These are phyloP conservation scores for Eupeodes luniger DNA, from an alignment of 2,888 invertebrate species.

Conservation along the genomic window DNA sequence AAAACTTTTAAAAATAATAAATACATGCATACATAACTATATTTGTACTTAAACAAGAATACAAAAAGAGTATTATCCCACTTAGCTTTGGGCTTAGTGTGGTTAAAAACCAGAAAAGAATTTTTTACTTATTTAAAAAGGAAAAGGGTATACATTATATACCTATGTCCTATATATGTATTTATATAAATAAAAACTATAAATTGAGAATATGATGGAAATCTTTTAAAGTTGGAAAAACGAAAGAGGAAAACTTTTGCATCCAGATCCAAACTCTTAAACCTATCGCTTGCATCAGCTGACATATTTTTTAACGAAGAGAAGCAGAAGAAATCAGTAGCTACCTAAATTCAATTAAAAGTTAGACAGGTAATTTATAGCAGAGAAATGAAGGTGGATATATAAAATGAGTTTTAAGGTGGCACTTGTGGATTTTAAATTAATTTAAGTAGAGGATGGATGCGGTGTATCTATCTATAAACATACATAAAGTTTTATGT, in stretches of 20 bases:
- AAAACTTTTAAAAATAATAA: conserved; percentile 34
- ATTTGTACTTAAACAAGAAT: conserved; percentile 3
- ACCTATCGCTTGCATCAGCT: conserved; percentile 53
- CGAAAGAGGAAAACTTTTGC: conserved; percentile 48
- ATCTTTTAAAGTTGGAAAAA: conserved; percentile 61
- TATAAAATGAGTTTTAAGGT: conserved; percentile 22
- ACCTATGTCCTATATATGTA: neutral
- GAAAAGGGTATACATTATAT: neutral
- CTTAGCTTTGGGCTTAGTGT: conserved; percentile 45
- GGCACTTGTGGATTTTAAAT: conserved; percentile 43
- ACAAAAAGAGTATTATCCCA: conserved; percentile 35
- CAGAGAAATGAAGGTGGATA: conserved; percentile 30
- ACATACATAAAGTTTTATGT: neutral
- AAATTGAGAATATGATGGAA: conserved; percentile 63
- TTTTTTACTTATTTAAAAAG: neutral
- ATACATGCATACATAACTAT: neutral
- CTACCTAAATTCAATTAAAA: conserved; percentile 70
- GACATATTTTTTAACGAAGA: conserved; percentile 63
- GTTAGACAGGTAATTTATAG: conserved; percentile 72
- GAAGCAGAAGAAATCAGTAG: conserved; percentile 58
- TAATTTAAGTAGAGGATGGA: conserved; percentile 11
- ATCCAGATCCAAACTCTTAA: conserved; percentile 12
- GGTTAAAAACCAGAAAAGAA: conserved; percentile 11
- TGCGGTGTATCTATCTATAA: neutral
- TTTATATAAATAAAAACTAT: conserved; percentile 36